A percentile compares a stretch with the other conserved stretches of the same genome.
Evolutionary conservation across 2,888 invertebrate genomes (phyloP).

Genomic region (Temnothorax ravouxi): DNA sequence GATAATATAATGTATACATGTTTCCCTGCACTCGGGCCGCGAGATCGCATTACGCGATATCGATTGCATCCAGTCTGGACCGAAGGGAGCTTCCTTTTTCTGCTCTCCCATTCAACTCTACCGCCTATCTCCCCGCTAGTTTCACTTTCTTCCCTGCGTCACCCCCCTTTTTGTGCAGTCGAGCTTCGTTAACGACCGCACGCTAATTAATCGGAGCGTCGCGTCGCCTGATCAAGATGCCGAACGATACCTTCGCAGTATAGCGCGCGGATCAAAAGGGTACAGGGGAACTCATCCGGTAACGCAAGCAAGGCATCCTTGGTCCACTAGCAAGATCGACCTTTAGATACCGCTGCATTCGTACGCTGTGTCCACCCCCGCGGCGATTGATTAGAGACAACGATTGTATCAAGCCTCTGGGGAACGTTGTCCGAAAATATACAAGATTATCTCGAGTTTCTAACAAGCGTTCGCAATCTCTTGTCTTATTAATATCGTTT

Average conservation of each 20-base stretch:
- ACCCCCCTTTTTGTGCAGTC: constrained; percentile 59
- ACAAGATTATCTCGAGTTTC: constrained; percentile 46
- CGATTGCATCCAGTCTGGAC: constrained; percentile 70
- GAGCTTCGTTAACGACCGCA: constrained; percentile 79
- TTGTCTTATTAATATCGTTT: neutral
- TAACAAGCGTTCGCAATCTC: neutral
- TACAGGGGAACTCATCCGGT: constrained; percentile 17
- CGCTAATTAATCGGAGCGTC: constrained; percentile 81
- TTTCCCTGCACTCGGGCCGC: constrained; percentile 62
- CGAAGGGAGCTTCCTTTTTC: constrained; percentile 51
- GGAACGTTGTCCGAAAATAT: constrained; percentile 51
- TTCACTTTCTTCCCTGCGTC: constrained; percentile 33
- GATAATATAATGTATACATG: constrained; percentile 64
- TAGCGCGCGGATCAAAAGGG: constrained; percentile 15
- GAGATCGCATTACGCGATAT: constrained; percentile 80
- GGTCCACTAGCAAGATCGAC: constrained; percentile 27
- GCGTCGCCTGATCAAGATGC: constrained; percentile 74
- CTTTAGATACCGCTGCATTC: constrained; percentile 26
- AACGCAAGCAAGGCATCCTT: neutral
- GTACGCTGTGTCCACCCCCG: constrained; percentile 26
- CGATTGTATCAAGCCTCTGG: constrained; percentile 8
- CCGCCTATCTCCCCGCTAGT: neutral
- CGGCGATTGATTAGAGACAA: constrained; percentile 27
- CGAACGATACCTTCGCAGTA: constrained; percentile 12
- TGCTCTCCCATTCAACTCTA: constrained; percentile 18